Evolutionary conservation across 2,113 vertebrate genomes (phyloP), one percentile per base, ranked within the genome.

Genomic region (Phaethornis superciliosus): DNA sequence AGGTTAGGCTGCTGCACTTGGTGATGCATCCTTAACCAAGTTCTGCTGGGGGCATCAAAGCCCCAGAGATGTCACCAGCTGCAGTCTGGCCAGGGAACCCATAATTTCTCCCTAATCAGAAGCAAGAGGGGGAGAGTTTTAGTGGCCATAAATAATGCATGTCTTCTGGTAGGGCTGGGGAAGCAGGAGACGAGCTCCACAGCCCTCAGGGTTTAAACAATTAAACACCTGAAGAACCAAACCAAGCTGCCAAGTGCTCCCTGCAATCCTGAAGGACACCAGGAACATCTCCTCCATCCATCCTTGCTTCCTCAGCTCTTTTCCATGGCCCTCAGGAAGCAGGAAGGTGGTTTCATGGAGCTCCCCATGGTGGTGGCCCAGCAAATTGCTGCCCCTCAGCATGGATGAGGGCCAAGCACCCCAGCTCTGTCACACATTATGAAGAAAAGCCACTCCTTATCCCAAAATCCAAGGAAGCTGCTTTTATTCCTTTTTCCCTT

Each of bases 51-150:
- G 76, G 85, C 76, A 49, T 69, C 71, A 77, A 72, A 72, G 90
- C 76, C 47, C 71, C 64, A 21, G 42, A 63, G 82, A 88, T 24
- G 1, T 93, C 90, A 81, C 56, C 0, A 0, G 77, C 37, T 84
- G 91, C 56, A 37, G 91, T 56, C 94, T 89, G 83, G 47, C 83
- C 88, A 60, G 33, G 72, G 56, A 94, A 92, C 68, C 79, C 3
- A 0, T 82, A 83, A 94, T 86, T 93, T 92, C 86, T 68, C 69
- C 3, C 1, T 64, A 64, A 83, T 71, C 86, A 93, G 86, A 94
- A 95, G 69, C 85, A 94, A 71, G 56, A 92, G 72, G 77, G 80
- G 47, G 80, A 93, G 83, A 78, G 60, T 30, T 88, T 92, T 81
- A 67, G 52, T 19, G 56, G 83, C 92, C 81, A 77, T 88, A 40